Evolutionary conservation across 2,797 vertebrate species (phyloP), one percentile per base, ranked within the genome.

Genomic region (Cryptoblepharus egeriae): DNA sequence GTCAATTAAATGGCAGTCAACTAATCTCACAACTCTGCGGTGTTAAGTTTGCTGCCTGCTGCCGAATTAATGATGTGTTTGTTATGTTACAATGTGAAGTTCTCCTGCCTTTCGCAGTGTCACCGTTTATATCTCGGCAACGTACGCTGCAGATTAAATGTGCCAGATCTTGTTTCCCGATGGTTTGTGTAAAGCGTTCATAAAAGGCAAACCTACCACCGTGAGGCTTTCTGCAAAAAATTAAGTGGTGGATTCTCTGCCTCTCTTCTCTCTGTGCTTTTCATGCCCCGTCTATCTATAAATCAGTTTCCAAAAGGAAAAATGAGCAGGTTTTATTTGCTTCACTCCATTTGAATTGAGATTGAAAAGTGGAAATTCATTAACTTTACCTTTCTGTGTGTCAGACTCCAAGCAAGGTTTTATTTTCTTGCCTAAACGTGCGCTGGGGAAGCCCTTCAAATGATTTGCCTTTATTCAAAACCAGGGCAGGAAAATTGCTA

Each of bases 1-100:
- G 70, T 78, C 69, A 68, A 79, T 82, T 68, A 79, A 88, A 61
- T 35, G 39, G 4, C 74, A 70, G 39, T 63, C 16, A 57, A 30
- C 67, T 35, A 0, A 58, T 67, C 70, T 70, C 39, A 28, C 24
- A 13, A 30, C 57, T 26, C 77, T 49, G 16, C 24, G 45, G 16
- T 58, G 58, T n/a, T 32, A 35, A 35, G 68, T 39, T 18, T 55
- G 28, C 61, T 63, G 1, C 2, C 11, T 30, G 1, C n/a, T 65
- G 15, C 32, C 28, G 6, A 63, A 85, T 80, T 78, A 58, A 77
- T 49, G n/a, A 42, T 72, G 60, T 79, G 39, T 35, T 65, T 26
- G n/a, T 55, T 61, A 26, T 2, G 57, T 74, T n/a, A 3, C 57
- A 3, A 26, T 20, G 3, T 6, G 24, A 69, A 35, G 18, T 20